Conservation (phyloP, 2,888 invertebrate genomes). For the Mythimna albipuncta region DNA sequence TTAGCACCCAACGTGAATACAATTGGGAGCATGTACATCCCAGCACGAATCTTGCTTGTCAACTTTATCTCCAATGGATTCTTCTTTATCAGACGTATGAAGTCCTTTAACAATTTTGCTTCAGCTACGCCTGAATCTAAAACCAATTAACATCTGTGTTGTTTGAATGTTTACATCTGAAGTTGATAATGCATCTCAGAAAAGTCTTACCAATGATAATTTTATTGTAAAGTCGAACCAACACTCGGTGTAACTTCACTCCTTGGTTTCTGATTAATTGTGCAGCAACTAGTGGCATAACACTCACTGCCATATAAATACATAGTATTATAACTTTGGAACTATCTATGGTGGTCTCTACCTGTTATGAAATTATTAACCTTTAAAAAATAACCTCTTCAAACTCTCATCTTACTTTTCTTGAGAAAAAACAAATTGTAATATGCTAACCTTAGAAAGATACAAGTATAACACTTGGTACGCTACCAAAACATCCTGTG, state of each 20-base stretch:
- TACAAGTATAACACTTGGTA: not conserved
- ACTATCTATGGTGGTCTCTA: not conserved
- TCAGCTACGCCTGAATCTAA: slow-evolving; percentile 3
- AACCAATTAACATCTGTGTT: too few species aligned
- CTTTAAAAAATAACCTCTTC: not conserved
- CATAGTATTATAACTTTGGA: not conserved
- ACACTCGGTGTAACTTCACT: slow-evolving; percentile 1
- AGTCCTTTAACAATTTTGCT: not conserved
- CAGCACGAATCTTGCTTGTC: not conserved
- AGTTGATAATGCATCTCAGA: not conserved
- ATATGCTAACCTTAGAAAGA: slow-evolving; percentile 1
- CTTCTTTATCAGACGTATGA: not conserved
- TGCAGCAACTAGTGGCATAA: slow-evolving; percentile 17
- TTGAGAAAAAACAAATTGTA: too few species aligned
- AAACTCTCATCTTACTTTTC: not conserved
- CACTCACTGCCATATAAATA: not conserved
- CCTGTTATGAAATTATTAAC: not conserved
- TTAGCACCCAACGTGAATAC: not conserved
- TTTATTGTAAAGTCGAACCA: slow-evolving; percentile 11
- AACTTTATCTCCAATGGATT: not conserved
- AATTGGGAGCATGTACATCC: not conserved
- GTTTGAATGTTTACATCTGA: too few species aligned
- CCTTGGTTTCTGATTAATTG: slow-evolving; percentile 18
- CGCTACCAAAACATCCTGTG: not conserved
- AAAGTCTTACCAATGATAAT: slow-evolving; percentile 12